Evolutionary conservation across 1,140 invertebrate species (phyloP).

Genomic region (Aphis gossypii): DNA sequence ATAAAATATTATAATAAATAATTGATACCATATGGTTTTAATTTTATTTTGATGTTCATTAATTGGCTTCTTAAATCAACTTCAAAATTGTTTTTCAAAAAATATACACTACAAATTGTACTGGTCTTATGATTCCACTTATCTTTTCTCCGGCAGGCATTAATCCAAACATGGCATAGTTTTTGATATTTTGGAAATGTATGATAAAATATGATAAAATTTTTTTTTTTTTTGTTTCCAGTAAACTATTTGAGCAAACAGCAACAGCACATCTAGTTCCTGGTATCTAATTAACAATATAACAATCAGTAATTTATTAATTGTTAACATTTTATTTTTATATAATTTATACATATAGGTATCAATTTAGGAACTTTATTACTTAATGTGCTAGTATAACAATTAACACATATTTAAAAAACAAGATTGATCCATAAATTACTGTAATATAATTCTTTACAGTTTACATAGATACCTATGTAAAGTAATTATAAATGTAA

Average conservation of each 20-base stretch:
- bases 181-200: background rate
- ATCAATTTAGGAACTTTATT: no score
- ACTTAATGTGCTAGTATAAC: no score
- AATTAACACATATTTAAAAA: background rate
- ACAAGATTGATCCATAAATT: conserved; percentile 15
- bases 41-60: no score
- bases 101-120: background rate
- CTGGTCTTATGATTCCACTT: background rate
- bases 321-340: background rate
- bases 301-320: conserved; percentile 1
- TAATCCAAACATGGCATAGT: background rate
- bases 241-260: background rate
- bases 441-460: conserved; percentile 3
- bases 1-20: no score
- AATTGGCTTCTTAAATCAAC: no score
- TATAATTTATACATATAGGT: background rate
- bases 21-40: no score
- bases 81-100: background rate
- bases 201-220: background rate
- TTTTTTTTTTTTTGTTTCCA: background rate
- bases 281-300: background rate
- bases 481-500: background rate
- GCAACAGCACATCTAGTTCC: background rate
- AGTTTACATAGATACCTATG: background rate
- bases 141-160: background rate